Evolutionary conservation across 2,797 vertebrate genomes (phyloP), one percentile per base, ranked within the genome.

Genomic region (Alca torda): DNA sequence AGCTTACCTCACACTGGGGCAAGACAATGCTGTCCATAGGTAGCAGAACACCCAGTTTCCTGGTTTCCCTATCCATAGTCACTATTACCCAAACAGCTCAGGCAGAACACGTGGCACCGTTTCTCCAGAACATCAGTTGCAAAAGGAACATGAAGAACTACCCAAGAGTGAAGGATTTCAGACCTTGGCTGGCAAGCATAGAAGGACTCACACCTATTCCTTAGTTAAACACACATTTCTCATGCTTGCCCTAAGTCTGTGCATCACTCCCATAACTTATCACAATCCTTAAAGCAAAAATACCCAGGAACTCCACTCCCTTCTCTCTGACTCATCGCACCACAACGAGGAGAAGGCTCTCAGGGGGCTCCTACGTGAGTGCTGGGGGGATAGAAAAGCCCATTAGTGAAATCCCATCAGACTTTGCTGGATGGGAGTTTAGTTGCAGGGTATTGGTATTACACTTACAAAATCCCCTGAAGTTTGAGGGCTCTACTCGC

Each of bases 41-140:
- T 2, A 39, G 31, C 41, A 6, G 17, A n/a, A 24, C 3, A 21
- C 8, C 21, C 35, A 41, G 28, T 19, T 43, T 45, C 24, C 33
- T 50, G 24, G 18, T 35, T 64, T 35, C 8, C 48, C 43, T 8
- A 13, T 1, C 35, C 23, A 13, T 10, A 15, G 4, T 35, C 41
- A 13, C 11, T 4, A 16, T 28, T 11, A 37, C 35, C 45, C 3
- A 3, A n/a, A 16, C 4, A 74, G 16, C 41, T 54, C 33, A 17
- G 16, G 5, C n/a, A 39, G 57, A 78, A 21, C n/a, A 15, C 4
- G 0, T 0, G 5, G 41, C 60, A 16, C 6, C 4, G 1, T 1
- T 2, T 16, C 28, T 39, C 53, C 54, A 19, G 30, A 68, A 59
- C 39, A 24, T 3, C 28, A 39, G 12, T 33, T 28, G 13, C 7